These are phyloP conservation scores for Alligator mississippiensis DNA, from an alignment of 2,113 vertebrate species.

Conservation along the genomic window DNA sequence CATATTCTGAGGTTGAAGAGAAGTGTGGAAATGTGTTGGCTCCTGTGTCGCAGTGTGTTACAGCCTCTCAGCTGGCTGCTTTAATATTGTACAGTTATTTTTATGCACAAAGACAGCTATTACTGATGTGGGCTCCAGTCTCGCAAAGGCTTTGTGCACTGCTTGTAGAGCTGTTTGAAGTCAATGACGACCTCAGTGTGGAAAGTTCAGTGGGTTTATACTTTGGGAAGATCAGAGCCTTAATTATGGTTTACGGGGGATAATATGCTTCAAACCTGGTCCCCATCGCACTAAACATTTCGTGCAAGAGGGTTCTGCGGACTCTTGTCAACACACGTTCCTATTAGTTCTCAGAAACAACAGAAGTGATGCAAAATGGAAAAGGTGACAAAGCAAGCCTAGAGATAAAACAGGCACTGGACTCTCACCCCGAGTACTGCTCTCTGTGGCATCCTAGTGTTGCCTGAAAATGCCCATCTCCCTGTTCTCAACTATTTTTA, in stretches of 20 bases:
- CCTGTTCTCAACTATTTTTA: constrained; percentile 43
- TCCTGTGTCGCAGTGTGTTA: background rate
- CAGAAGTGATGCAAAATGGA: background rate
- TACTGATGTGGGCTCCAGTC: background rate
- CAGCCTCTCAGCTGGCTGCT: background rate
- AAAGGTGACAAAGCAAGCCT: background rate
- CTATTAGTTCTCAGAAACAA: background rate
- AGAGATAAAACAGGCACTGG: background rate
- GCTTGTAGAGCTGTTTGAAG: background rate
- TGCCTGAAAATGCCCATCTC: background rate
- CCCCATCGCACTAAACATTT: background rate
- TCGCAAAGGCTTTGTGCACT: background rate
- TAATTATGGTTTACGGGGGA: background rate
- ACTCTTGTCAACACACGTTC: background rate
- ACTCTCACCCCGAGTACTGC: background rate
- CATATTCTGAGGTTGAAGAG: background rate
- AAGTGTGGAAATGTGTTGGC: background rate
- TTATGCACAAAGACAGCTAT: background rate
- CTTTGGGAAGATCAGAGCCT: background rate
- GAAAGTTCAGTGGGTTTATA: no score
- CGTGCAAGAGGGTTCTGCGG: background rate
- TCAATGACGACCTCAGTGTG: background rate
- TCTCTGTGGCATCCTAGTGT: background rate
- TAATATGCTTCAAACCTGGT: rapidly evolving
- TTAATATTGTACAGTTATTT: background rate